Evolutionary conservation across 35 echinoderm and acorn worm genomes (phyloP), one percentile per base, ranked within the genome.

Genomic region (Heliocidaris erythrogramma): DNA sequence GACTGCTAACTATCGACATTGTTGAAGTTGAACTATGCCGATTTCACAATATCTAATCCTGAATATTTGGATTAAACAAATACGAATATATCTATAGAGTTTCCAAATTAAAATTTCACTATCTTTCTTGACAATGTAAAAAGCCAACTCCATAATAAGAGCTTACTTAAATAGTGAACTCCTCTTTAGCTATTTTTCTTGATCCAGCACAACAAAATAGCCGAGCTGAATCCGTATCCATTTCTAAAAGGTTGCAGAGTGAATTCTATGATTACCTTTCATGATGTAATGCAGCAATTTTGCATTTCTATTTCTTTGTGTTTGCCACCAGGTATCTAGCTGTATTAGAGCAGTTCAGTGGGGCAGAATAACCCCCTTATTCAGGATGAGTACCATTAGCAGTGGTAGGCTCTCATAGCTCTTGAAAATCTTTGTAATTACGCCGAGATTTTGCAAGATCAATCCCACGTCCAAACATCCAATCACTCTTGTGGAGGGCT

Each of bases 261-360:
- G 65, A 78, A 78, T 78, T n/a, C 65, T 27, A 78, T 78, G 65
- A 78, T 78, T 78, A 21, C 65, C 65, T 78, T 78, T 78, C 65
- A 78, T 78, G 21, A n/a, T 18, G 21, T 27, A 27, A 78, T 78
- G 65, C n/a, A 78, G 27, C 65, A 27, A 78, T 78, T 7, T 7
- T 78, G 27, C 0, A 6, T 21, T n/a, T n/a, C 21, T 78, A 78
- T n/a, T 78, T 78, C 27, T 71, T 78, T 78, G 65, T 78, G 65
- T 78, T 78, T 52, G 13, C 52, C 52, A 56, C 14, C 52, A 14
- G 11, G 35, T 78, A 18, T 78, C 65, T 78, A n/a, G 65, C 65
- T 78, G 21, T 78, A 78, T 78, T 78, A n/a, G 17, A 27, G 65
- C 65, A 78, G 65, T 78, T 78, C 65, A 78, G 65, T 5, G 18